These are phyloP conservation scores for Lethenteron camtschaticum DNA, from an alignment of 2,113 vertebrate species.

Conservation along the genomic window DNA sequence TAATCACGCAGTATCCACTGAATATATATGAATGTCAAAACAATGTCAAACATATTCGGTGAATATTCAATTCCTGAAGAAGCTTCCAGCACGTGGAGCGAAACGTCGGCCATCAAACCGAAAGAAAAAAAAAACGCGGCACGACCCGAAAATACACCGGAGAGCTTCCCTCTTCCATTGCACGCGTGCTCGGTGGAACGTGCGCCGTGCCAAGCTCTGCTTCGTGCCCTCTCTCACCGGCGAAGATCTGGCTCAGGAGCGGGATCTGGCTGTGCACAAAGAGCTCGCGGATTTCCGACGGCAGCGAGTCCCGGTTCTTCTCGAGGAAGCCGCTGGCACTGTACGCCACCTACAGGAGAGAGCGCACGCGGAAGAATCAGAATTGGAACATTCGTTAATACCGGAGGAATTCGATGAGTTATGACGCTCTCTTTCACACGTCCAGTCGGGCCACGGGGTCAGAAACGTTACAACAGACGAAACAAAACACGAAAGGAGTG, in stretches of 20 bases:
- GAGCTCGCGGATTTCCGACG: conserved; percentile 22
- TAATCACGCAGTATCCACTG: too few relatives aligned
- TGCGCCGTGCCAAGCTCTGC: too few relatives aligned
- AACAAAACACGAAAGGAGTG: neutral
- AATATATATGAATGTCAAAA: too few relatives aligned
- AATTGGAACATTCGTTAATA: too few relatives aligned
- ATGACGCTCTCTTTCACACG: neutral
- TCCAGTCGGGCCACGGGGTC: neutral
- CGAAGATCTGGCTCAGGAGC: conserved; percentile 30
- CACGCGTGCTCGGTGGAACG: too few relatives aligned
- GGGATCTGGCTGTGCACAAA: conserved; percentile 32
- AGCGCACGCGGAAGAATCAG: neutral
- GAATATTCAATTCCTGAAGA: too few relatives aligned
- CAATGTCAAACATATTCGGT: too few relatives aligned
- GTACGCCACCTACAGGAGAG: conserved; percentile 25
- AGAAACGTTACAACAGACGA: neutral
- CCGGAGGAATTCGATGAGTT: neutral
- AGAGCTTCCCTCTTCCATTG: too few relatives aligned
- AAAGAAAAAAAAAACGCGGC: too few relatives aligned
- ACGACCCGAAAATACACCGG: too few relatives aligned
- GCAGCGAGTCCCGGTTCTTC: conserved; percentile 36
- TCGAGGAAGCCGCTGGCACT: conserved; percentile 28
- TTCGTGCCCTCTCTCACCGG: conserved; percentile 15
- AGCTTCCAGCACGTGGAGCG: too few relatives aligned
- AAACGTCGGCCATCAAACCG: too few relatives aligned